Conservation (phyloP, 2,797 vertebrate species). For the Halcyon chelicuti region DNA sequence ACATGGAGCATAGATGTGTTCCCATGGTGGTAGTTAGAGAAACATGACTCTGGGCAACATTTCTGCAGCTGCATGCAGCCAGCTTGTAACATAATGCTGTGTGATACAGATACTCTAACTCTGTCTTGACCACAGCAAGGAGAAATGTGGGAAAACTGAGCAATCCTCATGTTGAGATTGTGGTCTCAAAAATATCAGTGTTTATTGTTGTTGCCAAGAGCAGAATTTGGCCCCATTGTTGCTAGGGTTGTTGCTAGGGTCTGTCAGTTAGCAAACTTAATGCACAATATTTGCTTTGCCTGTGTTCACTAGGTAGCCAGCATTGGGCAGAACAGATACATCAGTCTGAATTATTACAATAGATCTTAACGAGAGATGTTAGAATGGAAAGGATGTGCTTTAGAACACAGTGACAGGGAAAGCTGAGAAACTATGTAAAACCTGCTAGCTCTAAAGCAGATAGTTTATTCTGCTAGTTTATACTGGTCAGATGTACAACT, state of each 20-base stretch:
- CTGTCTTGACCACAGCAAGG: not conserved
- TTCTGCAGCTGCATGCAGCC: not conserved
- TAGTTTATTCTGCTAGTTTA: conserved; percentile 63
- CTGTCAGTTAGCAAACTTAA: not conserved
- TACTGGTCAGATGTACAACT: conserved; percentile 55
- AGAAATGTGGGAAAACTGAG: not conserved
- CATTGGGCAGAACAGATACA: not conserved
- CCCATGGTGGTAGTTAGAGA: not conserved
- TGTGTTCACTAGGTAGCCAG: not conserved
- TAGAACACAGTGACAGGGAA: not conserved
- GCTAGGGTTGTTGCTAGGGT: not conserved
- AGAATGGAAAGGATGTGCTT: not conserved
- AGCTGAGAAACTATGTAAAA: conserved; percentile 29
- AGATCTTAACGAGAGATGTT: not conserved
- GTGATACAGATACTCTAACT: not conserved
- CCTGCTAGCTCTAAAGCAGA: conserved; percentile 45
- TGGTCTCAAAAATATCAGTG: not conserved
- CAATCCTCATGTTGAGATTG: not conserved
- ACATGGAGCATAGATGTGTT: not conserved
- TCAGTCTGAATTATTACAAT: not conserved
- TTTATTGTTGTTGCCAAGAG: not conserved
- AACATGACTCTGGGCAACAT: not conserved
- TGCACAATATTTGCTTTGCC: not conserved
- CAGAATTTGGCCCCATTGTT: not conserved
- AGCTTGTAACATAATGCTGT: not conserved